Evolutionary conservation across 2,888 invertebrate genomes (phyloP), one percentile per base, ranked within the genome.

Genomic region (Augiades crinisus): DNA sequence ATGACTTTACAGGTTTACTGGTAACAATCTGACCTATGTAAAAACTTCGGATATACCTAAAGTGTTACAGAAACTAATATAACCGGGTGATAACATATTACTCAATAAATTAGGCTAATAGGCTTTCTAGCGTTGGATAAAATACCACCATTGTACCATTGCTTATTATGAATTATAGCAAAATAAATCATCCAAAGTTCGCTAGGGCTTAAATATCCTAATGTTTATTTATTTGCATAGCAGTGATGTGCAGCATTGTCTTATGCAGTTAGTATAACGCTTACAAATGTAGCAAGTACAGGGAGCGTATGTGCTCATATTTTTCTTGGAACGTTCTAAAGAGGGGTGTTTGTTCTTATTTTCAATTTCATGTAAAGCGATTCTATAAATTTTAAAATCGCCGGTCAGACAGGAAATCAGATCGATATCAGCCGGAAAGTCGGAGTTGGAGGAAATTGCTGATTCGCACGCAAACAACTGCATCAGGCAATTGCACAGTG

Each of bases 371-470:
- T 78, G 80, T 81, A 72, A 78, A 81, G 75, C 75, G 68, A 75
- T 84, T 83, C 81, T 82, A 86, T 85, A 85, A 85, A 86, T 85
- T 86, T 85, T 85, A 84, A 88, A 88, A 86, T 85, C 83, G 82
- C 80, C 78, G 79, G 72, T 74, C 83, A 81, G 84, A 79, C 85
- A 77, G 87, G 87, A 87, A 88, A 85, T 78, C 82, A 82, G 87
- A 87, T 88, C 84, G 83, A 82, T 86, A 87, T 88, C 87, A n/a
- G n/a, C n/a, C n/a, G n/a, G n/a, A n/a, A 81, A 72, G 78, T 82
- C 83, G 75, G 81, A n/a, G 75, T 74, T 73, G 70, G 77, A 78
- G 87, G 87, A 87, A 87, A 87, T 87, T 87, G 86, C 85, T 88
- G 86, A 86, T 86, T 86, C 87, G 84, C 87, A 87, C 87, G 87